Evolutionary conservation across 1,140 invertebrate genomes (phyloP), one percentile per base, ranked within the genome.

Genomic region (Ostrea denselamellosa): DNA sequence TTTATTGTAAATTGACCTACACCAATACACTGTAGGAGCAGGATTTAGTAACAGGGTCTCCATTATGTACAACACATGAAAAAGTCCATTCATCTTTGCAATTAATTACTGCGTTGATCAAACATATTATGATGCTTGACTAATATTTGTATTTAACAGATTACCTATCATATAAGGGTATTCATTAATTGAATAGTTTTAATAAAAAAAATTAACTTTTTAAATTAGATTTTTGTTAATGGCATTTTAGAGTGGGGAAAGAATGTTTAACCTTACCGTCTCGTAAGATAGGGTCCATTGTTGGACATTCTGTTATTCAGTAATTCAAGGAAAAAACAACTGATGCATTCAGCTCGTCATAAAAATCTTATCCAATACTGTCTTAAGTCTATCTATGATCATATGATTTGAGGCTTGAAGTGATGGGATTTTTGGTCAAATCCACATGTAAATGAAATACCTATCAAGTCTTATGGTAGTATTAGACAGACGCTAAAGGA

Each of bases 231-330:
- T 44, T 44, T 44, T 44, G 34, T 44, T 44, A 44, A 44, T 44
- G 34, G 34, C 34, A 44, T 44, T 44, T 44, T 44, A 44, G 34
- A 44, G 1, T 44, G 34, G 34, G 34, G 34, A 44, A 44, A 44
- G 5, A 44, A 44, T 44, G 34, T 44, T 62, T 8, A 9, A 34
- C 12, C 68, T 28, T 77, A 77, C 68, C 68, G 4, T 77, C 68
- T 10, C 28, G 68, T 10, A 77, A 25, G 14, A 77, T 77, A 77
- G 68, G 68, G 34, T 77, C 68, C 68, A 77, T 77, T 25, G 25
- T 77, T 77, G 12, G 28, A 77, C 34, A 34, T 77, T 77, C 14
- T 14, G 17, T 28, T 77, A 19, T 54, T 54, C 22, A 77, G 25
- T 4, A 77, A 77, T 25, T 77, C 25, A 71, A 28, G 22, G 22